Evolutionary conservation across 2,797 vertebrate genomes (phyloP).

Genomic region (Enteromius thamalakanensis): DNA sequence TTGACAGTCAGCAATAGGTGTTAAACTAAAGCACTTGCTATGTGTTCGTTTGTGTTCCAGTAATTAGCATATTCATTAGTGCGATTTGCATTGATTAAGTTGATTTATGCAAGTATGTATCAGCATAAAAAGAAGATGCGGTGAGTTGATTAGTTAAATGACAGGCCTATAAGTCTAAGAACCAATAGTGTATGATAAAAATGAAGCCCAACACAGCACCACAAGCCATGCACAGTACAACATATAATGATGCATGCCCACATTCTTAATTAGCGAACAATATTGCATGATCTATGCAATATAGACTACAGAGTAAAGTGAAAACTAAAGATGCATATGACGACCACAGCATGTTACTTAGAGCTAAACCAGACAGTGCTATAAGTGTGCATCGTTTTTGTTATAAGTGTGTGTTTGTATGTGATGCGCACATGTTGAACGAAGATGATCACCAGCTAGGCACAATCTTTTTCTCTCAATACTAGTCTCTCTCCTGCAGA

Average conservation of each 20-base stretch:
- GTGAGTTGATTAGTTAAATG: slow-evolving; percentile 40
- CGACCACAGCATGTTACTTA: background rate
- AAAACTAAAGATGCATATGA: background rate
- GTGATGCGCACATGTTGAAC: slow-evolving; percentile 33
- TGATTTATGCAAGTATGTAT: slow-evolving; percentile 34
- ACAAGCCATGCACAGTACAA: background rate
- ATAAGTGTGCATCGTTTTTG: background rate
- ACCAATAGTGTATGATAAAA: background rate
- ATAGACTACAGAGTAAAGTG: slow-evolving; percentile 9
- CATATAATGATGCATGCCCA: background rate
- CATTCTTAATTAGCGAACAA: background rate
- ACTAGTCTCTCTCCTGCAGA: slow-evolving; percentile 37
- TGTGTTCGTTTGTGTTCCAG: slow-evolving; percentile 32
- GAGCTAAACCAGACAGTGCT: background rate
- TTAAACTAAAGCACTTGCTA: slow-evolving; percentile 28
- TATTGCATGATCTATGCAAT: background rate
- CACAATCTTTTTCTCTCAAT: slow-evolving; percentile 46
- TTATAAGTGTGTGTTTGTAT: slow-evolving; percentile 18
- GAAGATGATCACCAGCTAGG: slow-evolving; percentile 42
- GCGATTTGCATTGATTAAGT: slow-evolving; percentile 39
- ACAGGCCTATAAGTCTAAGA: slow-evolving; percentile 10
- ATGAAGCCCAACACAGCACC: background rate
- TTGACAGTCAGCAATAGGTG: slow-evolving; percentile 33
- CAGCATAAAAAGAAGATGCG: slow-evolving; percentile 41
- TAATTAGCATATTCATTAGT: slow-evolving; percentile 52